Conservation (phyloP, 2,888 invertebrate species). For the Ornithoptera priamus region DNA sequence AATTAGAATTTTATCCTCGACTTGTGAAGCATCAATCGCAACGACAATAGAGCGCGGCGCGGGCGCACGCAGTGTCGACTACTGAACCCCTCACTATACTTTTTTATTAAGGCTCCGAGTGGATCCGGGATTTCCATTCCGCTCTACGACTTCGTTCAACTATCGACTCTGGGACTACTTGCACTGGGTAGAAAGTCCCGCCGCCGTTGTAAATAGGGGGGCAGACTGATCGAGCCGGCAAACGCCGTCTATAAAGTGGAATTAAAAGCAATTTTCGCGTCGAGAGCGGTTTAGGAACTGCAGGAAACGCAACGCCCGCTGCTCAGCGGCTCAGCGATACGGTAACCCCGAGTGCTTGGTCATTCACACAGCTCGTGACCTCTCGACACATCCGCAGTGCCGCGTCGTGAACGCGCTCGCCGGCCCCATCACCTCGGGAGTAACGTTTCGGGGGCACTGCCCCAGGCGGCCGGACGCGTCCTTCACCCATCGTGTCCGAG, state of each 20-base stretch:
- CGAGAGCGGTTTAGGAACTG: conserved; percentile 60
- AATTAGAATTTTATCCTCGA: conserved; percentile 19
- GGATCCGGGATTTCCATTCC: conserved; percentile 50
- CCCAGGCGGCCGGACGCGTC: too few species aligned
- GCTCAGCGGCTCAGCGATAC: background rate
- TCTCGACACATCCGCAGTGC: background rate
- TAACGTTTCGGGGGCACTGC: too few species aligned
- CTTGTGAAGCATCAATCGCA: conserved; percentile 21
- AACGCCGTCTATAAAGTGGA: conserved; percentile 63
- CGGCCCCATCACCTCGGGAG: too few species aligned
- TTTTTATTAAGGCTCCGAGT: conserved; percentile 56
- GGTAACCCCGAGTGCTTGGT: background rate
- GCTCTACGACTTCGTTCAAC: conserved; percentile 28
- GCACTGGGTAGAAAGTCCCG: conserved; percentile 8
- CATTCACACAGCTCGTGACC: background rate
- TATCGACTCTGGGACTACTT: conserved; percentile 15
- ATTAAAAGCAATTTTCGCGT: conserved; percentile 71
- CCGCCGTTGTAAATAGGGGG: conserved; percentile 28
- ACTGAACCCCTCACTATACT: conserved; percentile 42
- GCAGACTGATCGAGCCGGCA: conserved; percentile 50
- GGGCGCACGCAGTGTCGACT: conserved; percentile 30
- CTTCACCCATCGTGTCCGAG: too few species aligned
- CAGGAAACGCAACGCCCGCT: conserved; percentile 32
- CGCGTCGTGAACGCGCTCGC: background rate
- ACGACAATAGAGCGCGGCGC: conserved; percentile 27